Conservation (phyloP, 2,888 invertebrate species). For the Erebia aethiops region DNA sequence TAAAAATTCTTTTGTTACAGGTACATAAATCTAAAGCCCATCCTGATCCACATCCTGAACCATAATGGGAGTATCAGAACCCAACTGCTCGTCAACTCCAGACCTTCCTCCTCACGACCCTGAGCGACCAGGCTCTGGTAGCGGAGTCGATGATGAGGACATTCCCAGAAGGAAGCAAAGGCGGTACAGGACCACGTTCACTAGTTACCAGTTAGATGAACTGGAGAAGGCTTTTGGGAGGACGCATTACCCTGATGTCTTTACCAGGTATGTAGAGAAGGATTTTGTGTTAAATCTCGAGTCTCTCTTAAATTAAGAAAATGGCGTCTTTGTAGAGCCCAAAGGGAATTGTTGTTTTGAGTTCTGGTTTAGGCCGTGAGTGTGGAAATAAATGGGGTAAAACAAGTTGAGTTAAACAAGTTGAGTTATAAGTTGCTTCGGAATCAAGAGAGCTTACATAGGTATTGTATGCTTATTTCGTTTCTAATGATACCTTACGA, state of each 20-base stretch:
- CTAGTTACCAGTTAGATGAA: conserved; percentile 97
- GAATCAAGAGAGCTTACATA: no score
- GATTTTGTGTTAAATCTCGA: not conserved
- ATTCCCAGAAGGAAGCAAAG: conserved; percentile 94
- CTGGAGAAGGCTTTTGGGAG: conserved; percentile 98
- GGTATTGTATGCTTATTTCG: no score
- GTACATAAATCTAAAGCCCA: conserved; percentile 8
- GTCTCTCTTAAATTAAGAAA: not conserved
- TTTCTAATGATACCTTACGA: no score
- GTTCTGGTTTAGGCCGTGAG: no score
- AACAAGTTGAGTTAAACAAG: no score
- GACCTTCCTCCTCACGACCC: conserved; percentile 63
- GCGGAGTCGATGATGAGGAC: conserved; percentile 86
- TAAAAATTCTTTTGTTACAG: conserved; percentile 48
- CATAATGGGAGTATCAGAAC: conserved; percentile 73
- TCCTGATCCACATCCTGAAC: conserved; percentile 22
- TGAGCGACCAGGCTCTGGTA: conserved; percentile 70
- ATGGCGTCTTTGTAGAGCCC: no score
- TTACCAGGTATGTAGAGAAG: conserved; percentile 89
- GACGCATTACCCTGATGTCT: conserved; percentile 99
- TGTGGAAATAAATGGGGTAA: no score
- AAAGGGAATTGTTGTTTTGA: no score
- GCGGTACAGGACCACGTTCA: conserved; percentile 96
- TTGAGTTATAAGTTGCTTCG: no score
- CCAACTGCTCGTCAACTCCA: conserved; percentile 65